Conservation (phyloP, 2,888 invertebrate genomes). For the Hirtodrosophila confusa region DNA sequence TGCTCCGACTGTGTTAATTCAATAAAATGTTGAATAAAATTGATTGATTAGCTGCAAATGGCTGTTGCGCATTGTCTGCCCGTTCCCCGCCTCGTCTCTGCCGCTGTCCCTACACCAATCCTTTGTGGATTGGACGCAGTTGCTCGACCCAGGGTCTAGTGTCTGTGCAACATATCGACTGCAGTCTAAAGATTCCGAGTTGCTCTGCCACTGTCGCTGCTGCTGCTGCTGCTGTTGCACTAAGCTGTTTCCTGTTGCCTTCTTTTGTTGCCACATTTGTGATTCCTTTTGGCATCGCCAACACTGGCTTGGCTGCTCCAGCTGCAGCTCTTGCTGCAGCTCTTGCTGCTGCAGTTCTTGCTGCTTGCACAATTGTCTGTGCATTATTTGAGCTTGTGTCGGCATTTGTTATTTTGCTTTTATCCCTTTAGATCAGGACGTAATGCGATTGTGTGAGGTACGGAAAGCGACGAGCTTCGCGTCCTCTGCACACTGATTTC, state of each 20-base stretch:
- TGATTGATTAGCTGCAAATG: constrained; percentile 66
- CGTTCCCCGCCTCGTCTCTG: neutral
- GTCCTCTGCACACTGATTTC: constrained; percentile 39
- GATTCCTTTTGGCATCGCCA: constrained; percentile 58
- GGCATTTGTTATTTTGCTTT: constrained; percentile 72
- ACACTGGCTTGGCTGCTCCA: constrained; percentile 1
- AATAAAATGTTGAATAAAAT: constrained; percentile 61
- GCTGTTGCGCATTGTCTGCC: constrained; percentile 8
- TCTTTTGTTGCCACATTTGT: constrained; percentile 65
- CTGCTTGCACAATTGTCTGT: constrained; percentile 73
- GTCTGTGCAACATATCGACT: constrained; percentile 16
- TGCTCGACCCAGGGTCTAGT: constrained; percentile 1
- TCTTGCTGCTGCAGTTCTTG: constrained; percentile 11
- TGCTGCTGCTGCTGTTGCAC: constrained; percentile 21
- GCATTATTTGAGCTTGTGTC: constrained; percentile 73
- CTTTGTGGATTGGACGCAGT: too few relatives aligned
- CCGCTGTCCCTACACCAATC: neutral
- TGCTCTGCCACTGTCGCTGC: constrained; percentile 13
- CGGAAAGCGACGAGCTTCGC: constrained; percentile 29
- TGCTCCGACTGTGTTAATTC: constrained; percentile 46
- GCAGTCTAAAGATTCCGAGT: neutral
- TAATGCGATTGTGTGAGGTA: constrained; percentile 69
- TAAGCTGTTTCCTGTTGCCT: constrained; percentile 48
- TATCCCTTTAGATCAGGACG: constrained; percentile 62
- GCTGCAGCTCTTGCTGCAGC: neutral